Base-by-base conservation (phyloP, 2,888 invertebrate species). In the Hybos culiciformis region DNA sequence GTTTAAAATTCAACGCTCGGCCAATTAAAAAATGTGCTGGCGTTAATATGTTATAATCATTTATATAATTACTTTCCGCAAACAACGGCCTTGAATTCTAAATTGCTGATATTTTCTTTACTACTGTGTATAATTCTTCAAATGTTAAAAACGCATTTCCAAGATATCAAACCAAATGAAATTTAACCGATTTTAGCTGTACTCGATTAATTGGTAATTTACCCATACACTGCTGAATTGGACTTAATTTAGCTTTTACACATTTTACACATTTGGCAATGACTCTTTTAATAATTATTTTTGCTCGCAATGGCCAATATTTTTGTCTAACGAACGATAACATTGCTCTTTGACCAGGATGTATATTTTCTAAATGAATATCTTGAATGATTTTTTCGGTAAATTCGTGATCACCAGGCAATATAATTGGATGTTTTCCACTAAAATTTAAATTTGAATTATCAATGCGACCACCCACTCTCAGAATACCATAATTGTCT, bases 221-320 rank as follows among this genome's bases (percentile, higher is more conserved):
- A 1, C 42, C 43, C 54, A 58, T 56, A 11, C 51, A 15, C 34
- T 53, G 53, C 1, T 43, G 18, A 6, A 41, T 4, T 11, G 48
- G n/a, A 29, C 45, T 42, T 26, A 48, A 48, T 14, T 38, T 46
- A 1, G 43, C 38, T 37, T 42, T 43, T 11, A 26, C 39, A 37
- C 51, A 51, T 20, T 41, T 44, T 3, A 52, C 32, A 37, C 51
- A 54, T 26, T 41, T 18, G n/a, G 43, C 41, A 15, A 51, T 42
- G 26, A 49, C 26, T 29, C 31, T 47, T 20, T 44, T 42, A 3
- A 48, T 44, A 14, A 48, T 34, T 23, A 34, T 49, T 36, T 47
- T 45, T n/a, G 46, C 51, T 7, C 50, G 42, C 11, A 54, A 44
- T 7, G 49, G 49, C 53, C 54, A 55, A 46, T 49, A 55, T 39